A percentile compares a stretch with the other conserved stretches of the same genome.
Evolutionary conservation across 2,113 vertebrate genomes (phyloP).

Genomic region (Takifugu bimaculatus): DNA sequence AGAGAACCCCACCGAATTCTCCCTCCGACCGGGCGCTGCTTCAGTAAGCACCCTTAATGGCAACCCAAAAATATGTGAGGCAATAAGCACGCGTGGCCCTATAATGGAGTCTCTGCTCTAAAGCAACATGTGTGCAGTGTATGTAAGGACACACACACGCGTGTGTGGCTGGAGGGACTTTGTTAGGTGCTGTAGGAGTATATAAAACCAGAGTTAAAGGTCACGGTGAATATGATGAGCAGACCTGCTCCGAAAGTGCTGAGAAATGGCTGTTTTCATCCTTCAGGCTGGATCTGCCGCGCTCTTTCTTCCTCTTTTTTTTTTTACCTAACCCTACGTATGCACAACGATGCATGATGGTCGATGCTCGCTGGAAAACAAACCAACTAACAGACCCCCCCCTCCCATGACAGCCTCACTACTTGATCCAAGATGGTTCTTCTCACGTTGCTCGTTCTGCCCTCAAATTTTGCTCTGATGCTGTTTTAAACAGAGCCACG

Average conservation of each 20-base stretch:
- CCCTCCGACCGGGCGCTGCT: conserved; percentile 45
- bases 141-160: not conserved
- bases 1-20: conserved; percentile 59
- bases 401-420: too few relatives aligned
- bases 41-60: conserved; percentile 64
- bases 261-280: conserved; percentile 14
- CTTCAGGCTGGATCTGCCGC: not conserved
- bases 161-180: conserved; percentile 7
- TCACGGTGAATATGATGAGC: conserved; percentile 43
- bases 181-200: conserved; percentile 27
- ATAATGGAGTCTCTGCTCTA: conserved; percentile 30
- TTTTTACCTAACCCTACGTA: not conserved
- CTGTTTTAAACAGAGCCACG: conserved; percentile 50
- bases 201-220: conserved; percentile 48
- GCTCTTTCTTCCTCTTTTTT: conserved; percentile 3
- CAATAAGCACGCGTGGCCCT: conserved; percentile 4
- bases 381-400: too few relatives aligned
- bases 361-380: not conserved
- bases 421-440: too few relatives aligned
- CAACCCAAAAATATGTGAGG: conserved; percentile 37
- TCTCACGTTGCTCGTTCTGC: not conserved
- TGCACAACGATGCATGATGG: too few relatives aligned
- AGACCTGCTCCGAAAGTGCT: conserved; percentile 18
- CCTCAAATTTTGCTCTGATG: conserved; percentile 37
- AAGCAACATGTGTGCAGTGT: conserved; percentile 14